phyloP scores from a whole-genome alignment of 2,888 invertebrate species.

The Acleris sparsana region DNA sequence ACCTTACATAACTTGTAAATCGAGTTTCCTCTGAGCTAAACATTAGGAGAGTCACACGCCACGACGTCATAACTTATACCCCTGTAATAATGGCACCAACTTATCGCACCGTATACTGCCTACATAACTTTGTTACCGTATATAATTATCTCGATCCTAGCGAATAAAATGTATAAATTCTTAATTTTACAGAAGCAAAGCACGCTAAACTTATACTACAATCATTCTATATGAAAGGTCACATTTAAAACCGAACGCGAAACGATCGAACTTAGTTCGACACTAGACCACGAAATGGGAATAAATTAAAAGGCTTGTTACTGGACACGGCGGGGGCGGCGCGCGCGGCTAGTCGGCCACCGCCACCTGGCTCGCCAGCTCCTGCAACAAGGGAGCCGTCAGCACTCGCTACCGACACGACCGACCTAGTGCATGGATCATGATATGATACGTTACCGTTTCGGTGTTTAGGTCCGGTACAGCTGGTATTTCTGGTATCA shows the following conservation, averaged over 20 bases:
- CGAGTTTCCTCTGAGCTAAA: slow-evolving; percentile 38
- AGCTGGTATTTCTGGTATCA: slow-evolving; percentile 73
- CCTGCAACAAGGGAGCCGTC: slow-evolving; percentile 50
- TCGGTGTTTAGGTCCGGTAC: slow-evolving; percentile 73
- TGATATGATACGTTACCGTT: slow-evolving; percentile 56
- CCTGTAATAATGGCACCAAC: slow-evolving; percentile 84
- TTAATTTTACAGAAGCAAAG: slow-evolving; percentile 82
- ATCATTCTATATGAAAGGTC: slow-evolving; percentile 74
- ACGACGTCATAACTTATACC: slow-evolving; percentile 75
- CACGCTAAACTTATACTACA: slow-evolving; percentile 82
- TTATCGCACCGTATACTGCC: slow-evolving; percentile 83
- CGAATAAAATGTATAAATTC: slow-evolving; percentile 81
- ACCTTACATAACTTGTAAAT: slow-evolving; percentile 7
- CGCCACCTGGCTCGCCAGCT: slow-evolving; percentile 63
- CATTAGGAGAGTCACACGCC: slow-evolving; percentile 62
- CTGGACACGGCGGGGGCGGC: slow-evolving; percentile 50
- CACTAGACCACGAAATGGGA: slow-evolving; percentile 70
- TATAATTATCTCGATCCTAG: slow-evolving; percentile 77
- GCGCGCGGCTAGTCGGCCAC: slow-evolving; percentile 60
- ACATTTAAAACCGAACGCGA: slow-evolving; percentile 72
- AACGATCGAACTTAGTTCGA: slow-evolving; percentile 78
- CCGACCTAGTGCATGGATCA: not conserved
- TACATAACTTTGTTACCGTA: slow-evolving; percentile 81
- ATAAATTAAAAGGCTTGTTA: slow-evolving; percentile 78
- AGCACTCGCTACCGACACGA: too few relatives aligned